Base-by-base conservation (phyloP, 2,113 vertebrate species). In the Hemicordylus capensis region DNA sequence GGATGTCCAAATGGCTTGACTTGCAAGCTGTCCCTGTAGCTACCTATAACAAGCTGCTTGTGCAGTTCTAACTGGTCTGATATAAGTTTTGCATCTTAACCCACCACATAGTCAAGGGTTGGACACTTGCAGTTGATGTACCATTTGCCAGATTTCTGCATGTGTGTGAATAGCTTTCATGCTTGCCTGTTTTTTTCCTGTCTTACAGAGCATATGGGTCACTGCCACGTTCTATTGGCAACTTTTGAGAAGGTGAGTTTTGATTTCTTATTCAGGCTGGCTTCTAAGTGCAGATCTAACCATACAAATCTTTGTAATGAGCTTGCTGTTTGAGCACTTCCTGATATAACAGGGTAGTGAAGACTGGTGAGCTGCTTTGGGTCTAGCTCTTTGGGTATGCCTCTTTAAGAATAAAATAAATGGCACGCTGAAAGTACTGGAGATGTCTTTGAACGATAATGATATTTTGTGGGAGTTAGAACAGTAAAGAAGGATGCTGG, bases 191-290 rank as follows among this genome's bases (percentile, higher is more conserved):
- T 75, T 88, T 89, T 5, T 95, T 51, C 48, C 48, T 85, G 39
- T 92, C 80, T 96, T 96, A 85, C 95, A 99, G 99, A 99, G 77
- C 98, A 99, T 89, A 93, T 96, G 3, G 98, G 98, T 61, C 99
- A 99, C 81, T 98, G 97, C 85, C 98, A 99, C 14, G 98, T 99
- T 28, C 96, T 99, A 69, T 95, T 99, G 89, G 98, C 98, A 48
- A 98, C 98, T 6, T 99, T 99, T 89, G 99, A 99, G 94, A 99
- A 98, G 98, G 99, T 99, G 93, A 94, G 94, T 34, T 59, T 81
- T 69, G 46, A 84, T 44, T 2, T 22, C 15, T 67, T 76, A 34
- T 76, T 26, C 44, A 37, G 24, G 31, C 12, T 42, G 24, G 26
- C 26, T 82, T 83, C 59, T 46, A 11, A 15, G 39, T 22, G 20